phyloP scores from a whole-genome alignment of 2,797 vertebrate species.

The Steatocranus sp. region DNA sequence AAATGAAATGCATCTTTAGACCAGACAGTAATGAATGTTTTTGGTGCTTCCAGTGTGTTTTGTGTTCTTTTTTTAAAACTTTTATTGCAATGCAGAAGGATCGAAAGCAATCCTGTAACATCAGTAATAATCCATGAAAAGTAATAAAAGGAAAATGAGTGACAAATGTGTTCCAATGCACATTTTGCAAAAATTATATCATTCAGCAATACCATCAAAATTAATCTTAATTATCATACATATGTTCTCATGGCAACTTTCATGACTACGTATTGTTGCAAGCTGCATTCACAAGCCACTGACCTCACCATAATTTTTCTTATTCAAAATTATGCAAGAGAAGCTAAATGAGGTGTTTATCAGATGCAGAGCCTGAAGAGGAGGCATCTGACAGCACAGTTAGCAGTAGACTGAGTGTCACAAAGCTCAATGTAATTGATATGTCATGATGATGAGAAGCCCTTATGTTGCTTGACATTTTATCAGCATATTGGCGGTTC shows the following conservation, averaged over 20 bases:
- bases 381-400: constrained; percentile 29
- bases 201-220: not conserved
- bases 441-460: constrained; percentile 59
- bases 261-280: not conserved
- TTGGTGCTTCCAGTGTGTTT: not conserved
- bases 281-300: not conserved
- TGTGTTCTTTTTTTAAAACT: not conserved
- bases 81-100: not conserved
- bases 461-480: constrained; percentile 58
- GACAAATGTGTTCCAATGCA: not conserved
- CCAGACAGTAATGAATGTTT: not conserved
- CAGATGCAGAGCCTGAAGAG: constrained; percentile 15
- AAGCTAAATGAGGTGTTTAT: constrained; percentile 36
- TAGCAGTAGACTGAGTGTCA: constrained; percentile 28
- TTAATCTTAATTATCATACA: not conserved
- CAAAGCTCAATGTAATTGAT: constrained; percentile 50
- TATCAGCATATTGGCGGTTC: constrained; percentile 63
- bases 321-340: not conserved
- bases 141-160: constrained; percentile 6
- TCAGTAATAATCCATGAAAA: not conserved
- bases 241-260: not conserved
- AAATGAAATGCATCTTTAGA: not conserved
- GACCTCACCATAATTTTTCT: not conserved
- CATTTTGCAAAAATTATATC: not conserved
- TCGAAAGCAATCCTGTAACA: not conserved